Evolutionary conservation across 1,140 invertebrate genomes (phyloP), one percentile per base, ranked within the genome.

Genomic region (Thaumatotibia leucotreta): DNA sequence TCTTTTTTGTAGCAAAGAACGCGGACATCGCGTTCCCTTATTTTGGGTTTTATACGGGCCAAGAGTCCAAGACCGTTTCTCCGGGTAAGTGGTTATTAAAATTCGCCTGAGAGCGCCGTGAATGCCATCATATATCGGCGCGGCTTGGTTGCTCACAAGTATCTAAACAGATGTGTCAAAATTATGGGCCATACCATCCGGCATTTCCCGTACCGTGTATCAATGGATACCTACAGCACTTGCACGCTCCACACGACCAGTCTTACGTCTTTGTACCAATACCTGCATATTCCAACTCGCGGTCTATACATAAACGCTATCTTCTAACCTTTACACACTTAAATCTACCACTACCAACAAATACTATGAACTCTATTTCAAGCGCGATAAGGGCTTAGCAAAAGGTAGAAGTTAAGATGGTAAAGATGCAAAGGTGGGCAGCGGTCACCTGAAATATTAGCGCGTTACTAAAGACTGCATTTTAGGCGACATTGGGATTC

Each of bases 391-490:
- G 22, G 1, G 8, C n/a, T 22, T 6, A 9, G 6, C 0, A 8
- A n/a, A 8, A n/a, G 22, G 8, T 23, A n/a, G 9, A 20, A 54
- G 50, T 24, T 54, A 54, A 54, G 50, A 24, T 54, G 22, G 50
- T 54, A 54, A 23, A 54, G 50, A 54, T 27, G 50, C 50, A 54
- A 54, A 54, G 22, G 50, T 54, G 50, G 20, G 10, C 22, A 24
- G 50, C 23, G 50, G 50, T 54, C 50, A 27, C 50, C n/a, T 54
- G 50, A 54, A 54, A 54, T 54, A 54, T 54, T 54, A 54, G 50
- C 20, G 50, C 20, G 23, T 54, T 54, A 54, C 22, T 14, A 54
- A 54, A 54, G 50, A 45, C 39, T 11, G 39, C 39, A 9, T 45
- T 45, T 45, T 45, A 45, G 39, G 39, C n/a, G 39, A 45, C 39